Evolutionary conservation across 2,888 invertebrate species (phyloP), one percentile per base, ranked within the genome.

Genomic region (Tanypteryx hageni): DNA sequence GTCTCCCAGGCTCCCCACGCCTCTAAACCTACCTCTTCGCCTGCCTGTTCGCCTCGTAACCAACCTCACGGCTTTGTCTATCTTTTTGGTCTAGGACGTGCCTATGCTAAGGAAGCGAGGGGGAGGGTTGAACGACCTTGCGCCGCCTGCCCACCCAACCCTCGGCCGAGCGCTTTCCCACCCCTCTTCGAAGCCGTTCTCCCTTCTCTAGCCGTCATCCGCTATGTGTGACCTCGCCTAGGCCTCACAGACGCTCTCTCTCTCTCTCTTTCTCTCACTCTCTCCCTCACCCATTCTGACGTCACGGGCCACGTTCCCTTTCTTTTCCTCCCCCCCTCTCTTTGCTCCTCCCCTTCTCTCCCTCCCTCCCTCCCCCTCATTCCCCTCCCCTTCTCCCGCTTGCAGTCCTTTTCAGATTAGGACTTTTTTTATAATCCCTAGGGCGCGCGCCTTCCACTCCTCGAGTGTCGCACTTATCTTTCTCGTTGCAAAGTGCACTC

Each of bases 51-150:
- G 22, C 76, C 76, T 76, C 76, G 76, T 76, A 76, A 13, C 76
- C 11, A 14, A 76, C 76, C 76, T 27, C 76, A 76, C 76, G 76
- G 76, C 76, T 76, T 76, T 76, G 76, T 76, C 76, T 76, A 76
- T 76, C 76, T 27, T 76, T n/a, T 76, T 27, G 27, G 76, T 76
- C 76, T 76, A 76, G 76, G 22, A 13, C 22, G n/a, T 18, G 9
- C 68, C 68, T 68, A 76, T 22, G 76, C 27, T 27, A 76, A 22
- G 27, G 22, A 76, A 13, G 76, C 11, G 22, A 27, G 22, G 76
- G 76, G 76, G 76, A 27, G 76, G 76, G 76, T 14, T 76, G 76
- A 76, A 76, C 76, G 76, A 76, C 76, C 76, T 76, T 76, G 76
- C 76, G 22, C 27, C 76, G 0, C 22, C n/a, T 22, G 10, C 22